A percentile compares a stretch with the other conserved stretches of the same genome.
These are phyloP conservation scores for Himalopsyche kuldschensis DNA, from an alignment of 2,888 invertebrate genomes.

Conservation along the genomic window DNA sequence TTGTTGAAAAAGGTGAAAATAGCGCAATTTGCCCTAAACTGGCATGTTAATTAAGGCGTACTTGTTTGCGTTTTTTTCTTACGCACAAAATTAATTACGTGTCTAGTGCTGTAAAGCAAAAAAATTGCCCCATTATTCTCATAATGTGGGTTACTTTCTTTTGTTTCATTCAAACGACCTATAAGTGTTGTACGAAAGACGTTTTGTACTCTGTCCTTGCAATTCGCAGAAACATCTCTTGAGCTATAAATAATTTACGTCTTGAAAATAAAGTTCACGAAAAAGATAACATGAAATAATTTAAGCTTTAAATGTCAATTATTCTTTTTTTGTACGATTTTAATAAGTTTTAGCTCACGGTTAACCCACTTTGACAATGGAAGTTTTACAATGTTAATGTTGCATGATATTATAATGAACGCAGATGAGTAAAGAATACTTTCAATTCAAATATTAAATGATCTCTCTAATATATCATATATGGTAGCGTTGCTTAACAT, in stretches of 20 bases:
- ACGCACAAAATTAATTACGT: not conserved
- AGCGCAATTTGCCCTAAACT: not conserved
- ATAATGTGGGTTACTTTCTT: not conserved
- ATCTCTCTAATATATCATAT: too few species aligned
- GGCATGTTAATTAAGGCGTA: not conserved
- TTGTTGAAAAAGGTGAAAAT: not conserved
- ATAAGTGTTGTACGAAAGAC: not conserved
- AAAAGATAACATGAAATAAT: not conserved
- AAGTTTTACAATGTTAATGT: too few species aligned
- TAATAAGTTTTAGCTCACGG: too few species aligned
- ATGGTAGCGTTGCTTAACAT: too few species aligned
- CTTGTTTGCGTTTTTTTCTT: not conserved
- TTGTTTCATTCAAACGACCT: not conserved
- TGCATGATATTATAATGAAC: too few species aligned
- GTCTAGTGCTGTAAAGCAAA: not conserved
- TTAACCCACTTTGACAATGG: too few species aligned
- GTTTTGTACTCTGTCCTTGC: not conserved
- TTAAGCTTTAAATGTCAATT: not conserved
- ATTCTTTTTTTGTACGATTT: too few species aligned
- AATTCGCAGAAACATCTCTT: not conserved
- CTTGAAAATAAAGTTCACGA: not conserved
- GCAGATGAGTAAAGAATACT: too few species aligned
- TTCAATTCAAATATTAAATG: too few species aligned
- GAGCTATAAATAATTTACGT: not conserved
- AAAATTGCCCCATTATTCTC: not conserved